Evolutionary conservation across 1,140 invertebrate species (phyloP), one percentile per base, ranked within the genome.

Genomic region (Pachyrhynchus sulphureomaculatus): DNA sequence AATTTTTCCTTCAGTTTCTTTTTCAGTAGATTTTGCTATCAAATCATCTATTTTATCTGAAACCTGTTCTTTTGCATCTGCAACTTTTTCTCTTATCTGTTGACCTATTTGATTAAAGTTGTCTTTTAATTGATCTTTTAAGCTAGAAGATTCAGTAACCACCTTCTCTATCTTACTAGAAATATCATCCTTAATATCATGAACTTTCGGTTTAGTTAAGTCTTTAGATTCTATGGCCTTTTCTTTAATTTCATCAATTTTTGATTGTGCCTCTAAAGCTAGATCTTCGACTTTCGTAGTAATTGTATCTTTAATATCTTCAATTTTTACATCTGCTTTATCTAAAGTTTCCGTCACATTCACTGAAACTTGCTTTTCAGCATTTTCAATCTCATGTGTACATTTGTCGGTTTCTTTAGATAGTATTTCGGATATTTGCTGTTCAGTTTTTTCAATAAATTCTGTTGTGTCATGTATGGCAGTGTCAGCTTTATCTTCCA

Each of bases 51-150:
- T 13, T n/a, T 39, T 39, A 39, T 6, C 13, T 13, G 13, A 23
- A 47, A 29, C 5, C 5, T 9, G 12, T 6, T 26, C 21, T 21
- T 47, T 47, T 4, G 44, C 17, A 29, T 23, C n/a, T 9, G 33
- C 42, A 4, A 44, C 15, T 18, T 15, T 13, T 18, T 58, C 32
- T 57, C 47, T 58, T 52, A 23, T 5, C 18, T 15, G 20, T 12
- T 8, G 59, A 68, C 58, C 45, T 60, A n/a, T 57, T 52, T 33
- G 23, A 8, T 6, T 29, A 29, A 29, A 6, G 6, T 29, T 1
- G 5, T 6, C 26, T 29, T 29, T 29, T 3, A 29, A 9, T 29
- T 1, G 6, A 6, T 29, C 26, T 1, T 9, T 9, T 29, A 29
- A 3, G 8, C 12, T 29, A 3, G 26, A 9, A 9, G 26, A 29